Evolutionary conservation across 2,113 vertebrate species (phyloP), one percentile per base, ranked within the genome.

Genomic region (Lepisosteus oculatus): DNA sequence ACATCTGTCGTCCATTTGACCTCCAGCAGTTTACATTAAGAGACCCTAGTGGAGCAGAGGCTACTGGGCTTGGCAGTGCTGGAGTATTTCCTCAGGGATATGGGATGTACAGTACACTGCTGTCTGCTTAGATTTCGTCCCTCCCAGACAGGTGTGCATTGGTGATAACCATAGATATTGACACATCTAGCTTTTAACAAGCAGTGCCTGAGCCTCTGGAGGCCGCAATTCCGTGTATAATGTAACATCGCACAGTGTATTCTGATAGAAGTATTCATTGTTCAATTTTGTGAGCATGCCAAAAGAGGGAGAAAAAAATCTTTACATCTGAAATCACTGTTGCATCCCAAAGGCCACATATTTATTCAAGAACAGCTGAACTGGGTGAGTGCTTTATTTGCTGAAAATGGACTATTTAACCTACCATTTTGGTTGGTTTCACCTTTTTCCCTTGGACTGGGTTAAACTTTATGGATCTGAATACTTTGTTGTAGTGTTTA

Each of bases 1-100:
- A 67, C 15, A 51, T 73, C 14, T 5, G 57, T 55, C 65, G 67
- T 57, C 42, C n/a, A 15, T 61, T 61, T 69, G 67, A 74, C 72
- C 72, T 74, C 59, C 47, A 43, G 47, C 15, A 43, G 56, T 43
- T 44, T 15, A 45, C n/a, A 57, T 3, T 9, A 3, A 41, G 51
- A 45, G 14, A 13, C 15, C 72, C 72, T 43, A 42, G 11, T 8
- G 59, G 45, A 42, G 66, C 44, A 4, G 29, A 61, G 57, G 8
- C 66, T 66, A 11, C 1, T 47, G 43, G 45, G 14, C 56, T 55
- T 12, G 8, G 11, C 11, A 4, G n/a, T 13, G 55, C 65, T 67
- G 61, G 14, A 13, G 65, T 6, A 29, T 69, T 8, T 69, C 54
- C 41, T 29, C 29, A 13, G 29, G 14, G 57, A 59, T 59, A 15